A percentile compares a stretch with the other conserved stretches of the same genome.
Conservation (phyloP, 1,140 invertebrate genomes). For the Pygmarrhopalites habei region DNA sequence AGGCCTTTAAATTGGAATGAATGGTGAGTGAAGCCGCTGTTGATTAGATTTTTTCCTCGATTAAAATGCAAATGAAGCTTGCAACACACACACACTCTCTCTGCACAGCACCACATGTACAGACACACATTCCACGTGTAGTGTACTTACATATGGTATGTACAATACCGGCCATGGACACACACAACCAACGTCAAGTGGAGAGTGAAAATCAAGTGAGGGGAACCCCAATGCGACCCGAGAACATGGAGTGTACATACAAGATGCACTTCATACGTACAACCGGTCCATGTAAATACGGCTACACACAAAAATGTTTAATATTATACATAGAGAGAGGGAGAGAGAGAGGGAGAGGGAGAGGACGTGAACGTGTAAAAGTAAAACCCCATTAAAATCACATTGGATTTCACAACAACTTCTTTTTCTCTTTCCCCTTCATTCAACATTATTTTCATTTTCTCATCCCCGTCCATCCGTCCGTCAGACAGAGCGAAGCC, state of each 20-base stretch:
- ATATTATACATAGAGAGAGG: too few species aligned
- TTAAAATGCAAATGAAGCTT: conserved; percentile 19
- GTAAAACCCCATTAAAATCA: conserved; percentile 15
- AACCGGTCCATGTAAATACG: neutral
- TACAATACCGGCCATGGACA: too few species aligned
- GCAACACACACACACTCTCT: neutral
- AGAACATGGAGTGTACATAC: neutral
- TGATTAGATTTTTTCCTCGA: conserved; percentile 13
- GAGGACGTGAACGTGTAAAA: neutral
- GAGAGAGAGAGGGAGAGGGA: too few species aligned
- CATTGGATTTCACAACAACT: neutral
- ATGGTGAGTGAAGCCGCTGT: neutral
- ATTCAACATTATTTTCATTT: conserved; percentile 1
- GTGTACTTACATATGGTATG: neutral
- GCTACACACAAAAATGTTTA: too few species aligned
- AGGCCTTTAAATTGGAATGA: conserved; percentile 4
- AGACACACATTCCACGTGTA: neutral
- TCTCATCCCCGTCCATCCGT: too few species aligned
- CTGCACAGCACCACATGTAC: neutral
- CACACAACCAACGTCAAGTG: neutral
- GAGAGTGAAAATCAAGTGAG: neutral
- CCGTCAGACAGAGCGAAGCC: too few species aligned
- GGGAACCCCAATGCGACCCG: neutral
- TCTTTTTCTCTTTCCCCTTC: neutral
- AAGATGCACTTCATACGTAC: neutral